Base-by-base conservation (phyloP, 2,888 invertebrate genomes). In the Sarcophaga rosellei region DNA sequence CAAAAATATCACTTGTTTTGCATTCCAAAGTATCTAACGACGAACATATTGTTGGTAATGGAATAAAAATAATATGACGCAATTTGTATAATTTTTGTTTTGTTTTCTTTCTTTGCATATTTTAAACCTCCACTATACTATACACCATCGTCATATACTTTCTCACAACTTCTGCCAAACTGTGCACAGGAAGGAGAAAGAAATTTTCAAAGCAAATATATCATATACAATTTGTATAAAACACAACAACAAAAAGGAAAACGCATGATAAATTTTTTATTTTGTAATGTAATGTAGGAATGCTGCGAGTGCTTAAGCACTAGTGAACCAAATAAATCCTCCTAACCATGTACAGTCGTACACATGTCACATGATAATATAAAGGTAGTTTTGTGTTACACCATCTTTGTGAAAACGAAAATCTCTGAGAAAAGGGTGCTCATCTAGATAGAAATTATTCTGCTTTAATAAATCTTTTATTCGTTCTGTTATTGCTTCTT, bases 61-160 rank as follows among this genome's bases (percentile, higher is more conserved):
- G 25, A 35, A 35, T 35, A 10, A 35, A 35, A 35, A 35, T 10
- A 20, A 35, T 63, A 70, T 70, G 45, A 78, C 77, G 62, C 77
- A 78, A 21, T 78, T 78, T 70, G 21, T 35, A 8, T 35, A 35
- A 8, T 35, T 35, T 35, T 35, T 35, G 6, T 35, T 35, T 35
- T 35, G 35, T 35, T 35, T 35, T 35, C 6, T 35, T 35, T 10
- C 35, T 35, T 35, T 35, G 35, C 35, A 47, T 68, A 53, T 70
- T 25, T 70, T 4, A 57, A 47, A 4, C 53, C 20, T 17, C 4
- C 69, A 69, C n/a, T 35, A n/a, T n/a, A 69, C 17, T 35, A 35
- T 35, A 35, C 35, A 10, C 35, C 35, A 35, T 35, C 35, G 35
- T 35, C 35, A 35, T 25, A 68, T 11, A 44, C 3, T 23, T 45